Evolutionary conservation across 2,888 invertebrate genomes (phyloP).

Genomic region (Amaurobius ferox): DNA sequence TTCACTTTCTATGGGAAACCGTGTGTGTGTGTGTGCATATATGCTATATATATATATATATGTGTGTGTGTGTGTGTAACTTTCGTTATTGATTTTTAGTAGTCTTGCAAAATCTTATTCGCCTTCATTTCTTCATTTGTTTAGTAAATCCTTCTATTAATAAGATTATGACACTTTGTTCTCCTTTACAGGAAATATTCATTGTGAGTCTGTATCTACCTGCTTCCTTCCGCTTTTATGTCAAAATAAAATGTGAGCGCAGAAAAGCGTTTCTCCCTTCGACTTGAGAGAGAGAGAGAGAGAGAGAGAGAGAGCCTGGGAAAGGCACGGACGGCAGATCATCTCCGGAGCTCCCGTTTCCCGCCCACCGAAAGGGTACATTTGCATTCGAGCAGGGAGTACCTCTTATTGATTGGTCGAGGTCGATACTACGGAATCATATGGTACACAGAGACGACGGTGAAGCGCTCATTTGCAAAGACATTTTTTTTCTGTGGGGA

Average conservation of each 20-base stretch:
- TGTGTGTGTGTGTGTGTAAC: too few species aligned
- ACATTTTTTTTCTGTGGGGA: not conserved
- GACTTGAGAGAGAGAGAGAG: not conserved
- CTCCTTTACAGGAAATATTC: too few species aligned
- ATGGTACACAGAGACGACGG: slow-evolving; percentile 43
- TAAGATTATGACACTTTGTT: too few species aligned
- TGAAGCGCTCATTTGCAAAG: slow-evolving; percentile 29
- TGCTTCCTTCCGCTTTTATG: not conserved
- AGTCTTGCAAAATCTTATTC: too few species aligned
- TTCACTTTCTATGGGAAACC: too few species aligned
- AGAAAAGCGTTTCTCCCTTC: not conserved
- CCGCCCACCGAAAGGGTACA: slow-evolving; percentile 44
- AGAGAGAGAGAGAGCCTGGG: not conserved
- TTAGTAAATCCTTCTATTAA: too few species aligned
- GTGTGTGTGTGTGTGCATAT: too few species aligned
- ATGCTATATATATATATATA: too few species aligned
- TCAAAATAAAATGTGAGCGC: not conserved
- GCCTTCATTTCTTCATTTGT: too few species aligned
- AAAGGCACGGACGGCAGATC: slow-evolving; percentile 9
- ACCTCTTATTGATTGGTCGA: slow-evolving; percentile 68
- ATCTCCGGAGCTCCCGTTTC: not conserved
- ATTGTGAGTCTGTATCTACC: too few species aligned
- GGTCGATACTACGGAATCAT: slow-evolving; percentile 69
- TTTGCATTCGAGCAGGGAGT: slow-evolving; percentile 58
- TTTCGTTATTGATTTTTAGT: too few species aligned